Conservation (phyloP, 1,140 invertebrate species). For the Cyphomyrmex costatus region DNA sequence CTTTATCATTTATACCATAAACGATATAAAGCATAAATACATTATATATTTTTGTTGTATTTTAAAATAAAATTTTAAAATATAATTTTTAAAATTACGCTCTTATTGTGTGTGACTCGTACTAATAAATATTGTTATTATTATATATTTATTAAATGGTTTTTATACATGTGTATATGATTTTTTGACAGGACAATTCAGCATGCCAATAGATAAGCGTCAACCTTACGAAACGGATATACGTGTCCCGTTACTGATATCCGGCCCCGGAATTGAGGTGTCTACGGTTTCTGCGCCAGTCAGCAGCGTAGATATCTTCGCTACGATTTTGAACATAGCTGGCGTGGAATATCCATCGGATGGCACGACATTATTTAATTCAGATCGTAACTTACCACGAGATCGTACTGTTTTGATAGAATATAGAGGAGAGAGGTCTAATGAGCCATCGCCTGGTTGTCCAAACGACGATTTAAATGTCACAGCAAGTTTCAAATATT, state of each 20-base stretch:
- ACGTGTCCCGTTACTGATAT: slow-evolving; percentile 92
- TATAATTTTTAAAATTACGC: too few species aligned
- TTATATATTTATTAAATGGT: slow-evolving; percentile 2
- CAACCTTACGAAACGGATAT: slow-evolving; percentile 96
- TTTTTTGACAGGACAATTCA: slow-evolving; percentile 91
- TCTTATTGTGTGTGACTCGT: too few species aligned
- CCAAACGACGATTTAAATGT: slow-evolving; percentile 88
- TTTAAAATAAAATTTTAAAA: too few species aligned
- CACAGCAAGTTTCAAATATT: slow-evolving; percentile 84
- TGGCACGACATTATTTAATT: slow-evolving; percentile 82
- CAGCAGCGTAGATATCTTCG: slow-evolving; percentile 93
- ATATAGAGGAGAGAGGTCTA: slow-evolving; percentile 92
- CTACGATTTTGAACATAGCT: slow-evolving; percentile 92
- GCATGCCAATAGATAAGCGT: slow-evolving; percentile 94
- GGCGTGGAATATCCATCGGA: slow-evolving; percentile 85
- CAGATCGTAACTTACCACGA: slow-evolving; percentile 45
- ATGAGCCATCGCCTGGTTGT: slow-evolving; percentile 86
- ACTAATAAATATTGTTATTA: too few species aligned
- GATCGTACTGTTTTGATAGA: slow-evolving; percentile 91
- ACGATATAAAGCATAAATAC: too few species aligned
- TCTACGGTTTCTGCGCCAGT: slow-evolving; percentile 87
- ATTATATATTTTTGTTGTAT: too few species aligned
- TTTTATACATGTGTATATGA: background rate
- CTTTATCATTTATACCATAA: too few species aligned
- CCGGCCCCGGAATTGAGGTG: slow-evolving; percentile 90